Base-by-base conservation (phyloP, 2,113 vertebrate genomes). In the Podarcis raffonei region DNA sequence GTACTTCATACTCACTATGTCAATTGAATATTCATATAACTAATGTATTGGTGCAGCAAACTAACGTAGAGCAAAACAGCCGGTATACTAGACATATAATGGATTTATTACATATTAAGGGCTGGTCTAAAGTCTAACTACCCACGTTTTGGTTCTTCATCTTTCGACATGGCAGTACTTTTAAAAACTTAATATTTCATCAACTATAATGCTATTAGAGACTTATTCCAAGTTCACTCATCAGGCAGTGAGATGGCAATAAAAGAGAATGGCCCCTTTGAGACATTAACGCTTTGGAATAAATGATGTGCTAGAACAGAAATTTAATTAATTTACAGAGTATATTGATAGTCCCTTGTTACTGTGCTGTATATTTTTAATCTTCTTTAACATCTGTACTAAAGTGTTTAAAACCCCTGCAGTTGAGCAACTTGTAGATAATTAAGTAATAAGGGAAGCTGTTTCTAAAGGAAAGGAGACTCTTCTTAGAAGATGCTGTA, bases 321-420 rank as follows among this genome's bases (percentile, higher is more conserved):
- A 98, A 99, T 98, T 98, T 99, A 99, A 99, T 99, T 99, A 99
- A 99, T 99, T 99, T 99, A 98, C 98, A 97, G 98, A 97, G 98
- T 98, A 97, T 99, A 99, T 99, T 99, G 99, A 99, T 99, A 99
- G 98, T 98, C 98, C 97, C 98, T 98, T 98, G 98, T 98, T 98
- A 98, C 98, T 97, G 96, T 95, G 98, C 97, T 98, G 98, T 98
- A 97, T 98, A 98, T 99, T 98, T 98, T 98, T 98, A 98, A 98
- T 98, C 98, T 98, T 97, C 97, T 97, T 98, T 98, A 98, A 98
- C 98, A 98, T 99, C 98, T 98, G 98, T 98, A 99, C 98, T 93
- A 97, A 97, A 97, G 96, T 97, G 95, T 97, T 97, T 97, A 96
- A 97, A 97, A 97, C 94, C 96, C 96, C 96, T 97, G 96, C 96